Base-by-base conservation (phyloP, 1,140 invertebrate genomes). In the Homarus americanus region DNA sequence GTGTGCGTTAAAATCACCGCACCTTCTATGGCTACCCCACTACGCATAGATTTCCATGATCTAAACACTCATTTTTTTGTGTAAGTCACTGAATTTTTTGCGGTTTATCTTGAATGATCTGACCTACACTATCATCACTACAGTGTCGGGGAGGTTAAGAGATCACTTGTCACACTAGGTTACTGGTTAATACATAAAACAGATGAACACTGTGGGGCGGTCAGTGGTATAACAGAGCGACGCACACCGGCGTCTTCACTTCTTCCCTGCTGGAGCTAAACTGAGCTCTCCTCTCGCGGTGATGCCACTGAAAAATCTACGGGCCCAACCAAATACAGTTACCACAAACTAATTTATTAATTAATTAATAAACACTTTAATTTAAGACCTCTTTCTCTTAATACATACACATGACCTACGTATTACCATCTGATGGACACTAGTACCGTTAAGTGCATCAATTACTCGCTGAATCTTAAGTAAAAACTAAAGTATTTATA, bases 241-340 rank as follows among this genome's bases (percentile, higher is more conserved):
- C 40, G 40, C 40, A 20, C 17, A 79, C n/a, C 15, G 17, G 49
- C 76, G 44, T 49, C 76, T n/a, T 3, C 28, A 1, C 76, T 28
- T 24, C 24, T 41, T 44, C 76, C 36, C 76, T 44, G 40, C 76
- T 41, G 24, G 76, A 79, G 24, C 40, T 40, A 79, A 41, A 79
- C 76, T 79, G 76, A 79, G 40, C 40, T n/a, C n/a, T n/a, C n/a
- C 15, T 10, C 40, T 28, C 40, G 10, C 10, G 24, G 36, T 32
- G 32, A 44, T 79, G 40, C 76, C 76, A 79, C 38, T 79, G 40
- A 49, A 28, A 44, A 44, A 49, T 79, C 40, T 79, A 44, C 76
- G 76, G 76, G 40, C 40, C n/a, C 76, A 32, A 7, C n/a, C 63
- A 69, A 20, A 24, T n/a, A n/a, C n/a, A n/a, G n/a, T n/a, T n/a